Evolutionary conservation across 2,113 vertebrate genomes (phyloP).

Genomic region (Gallinago undulata): DNA sequence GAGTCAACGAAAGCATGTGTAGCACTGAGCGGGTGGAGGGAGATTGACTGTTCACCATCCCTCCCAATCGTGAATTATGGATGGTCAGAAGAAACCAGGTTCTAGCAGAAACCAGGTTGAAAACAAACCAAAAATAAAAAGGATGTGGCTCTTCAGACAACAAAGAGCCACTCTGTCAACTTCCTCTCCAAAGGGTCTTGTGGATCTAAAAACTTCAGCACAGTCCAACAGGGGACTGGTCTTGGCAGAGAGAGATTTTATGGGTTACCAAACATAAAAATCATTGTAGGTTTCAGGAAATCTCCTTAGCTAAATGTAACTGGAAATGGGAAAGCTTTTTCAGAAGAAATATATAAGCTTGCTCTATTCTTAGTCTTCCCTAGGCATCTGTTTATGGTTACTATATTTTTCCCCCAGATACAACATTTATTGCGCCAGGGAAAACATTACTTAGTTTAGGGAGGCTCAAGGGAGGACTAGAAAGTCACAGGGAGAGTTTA

Average conservation of each 20-base stretch:
- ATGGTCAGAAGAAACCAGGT: not conserved
- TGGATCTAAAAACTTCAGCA: not conserved
- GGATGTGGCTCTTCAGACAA: not conserved
- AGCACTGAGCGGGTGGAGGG: not conserved
- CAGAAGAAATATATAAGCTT: not conserved
- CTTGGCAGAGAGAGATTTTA: not conserved
- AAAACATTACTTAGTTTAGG: not conserved
- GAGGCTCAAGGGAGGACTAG: not conserved
- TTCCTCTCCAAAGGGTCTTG: not conserved
- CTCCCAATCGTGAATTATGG: not conserved
- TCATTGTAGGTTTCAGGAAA: not conserved
- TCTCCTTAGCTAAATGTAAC: not conserved
- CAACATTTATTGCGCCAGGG: not conserved
- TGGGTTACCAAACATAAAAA: not conserved
- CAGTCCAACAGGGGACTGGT: rapidly evolving
- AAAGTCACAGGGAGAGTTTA: not conserved
- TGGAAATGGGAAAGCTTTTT: not conserved
- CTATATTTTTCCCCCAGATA: not conserved
- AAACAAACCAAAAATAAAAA: not conserved
- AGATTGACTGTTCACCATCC: not conserved
- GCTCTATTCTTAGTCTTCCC: not conserved
- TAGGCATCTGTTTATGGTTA: not conserved
- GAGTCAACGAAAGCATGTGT: not conserved
- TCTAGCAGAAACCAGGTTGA: not conserved
- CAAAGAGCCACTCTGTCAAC: not conserved